Base-by-base conservation (phyloP, 2,113 vertebrate species). In the Stictonetta naevosa region DNA sequence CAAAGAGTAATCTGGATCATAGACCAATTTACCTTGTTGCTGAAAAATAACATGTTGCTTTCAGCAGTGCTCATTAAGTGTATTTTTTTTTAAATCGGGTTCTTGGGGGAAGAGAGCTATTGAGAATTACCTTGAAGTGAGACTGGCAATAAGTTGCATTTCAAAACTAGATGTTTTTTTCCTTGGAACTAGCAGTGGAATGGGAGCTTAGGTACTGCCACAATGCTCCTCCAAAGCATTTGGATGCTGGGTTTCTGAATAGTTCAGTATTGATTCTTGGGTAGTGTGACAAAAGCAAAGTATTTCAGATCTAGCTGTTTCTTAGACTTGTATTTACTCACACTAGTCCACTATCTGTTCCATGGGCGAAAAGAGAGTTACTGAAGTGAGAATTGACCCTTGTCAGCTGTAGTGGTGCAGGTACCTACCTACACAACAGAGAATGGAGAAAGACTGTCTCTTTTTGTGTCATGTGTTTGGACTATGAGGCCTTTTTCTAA, bases 221-320 rank as follows among this genome's bases (percentile, higher is more conserved):
- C 58, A 89, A 58, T 79, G 82, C 48, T 84, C 31, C 38, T 90
- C 72, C 72, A 86, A 93, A 93, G 79, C 50, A 40, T 83, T 78
- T 88, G 60, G 50, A 71, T 89, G 52, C 46, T 80, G 72, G 38
- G 58, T 87, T 87, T 92, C 77, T 36, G 40, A 44, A 58, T 22
- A 55, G 38, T 91, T 92, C 19, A 60, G 48, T 75, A 50, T 78
- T 8, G 6, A 77, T 77, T 92, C 83, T 72, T 59, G 60, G 34
- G 21, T 72, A 88, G 48, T 56, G 40, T n/a, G 73, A 67, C 71
- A 88, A 93, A 96, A 96, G 77, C 33, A 88, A 81, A 88, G 71
- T 78, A 92, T 84, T 84, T 92, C 86, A 92, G 69, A 92, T 75
- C 8, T 74, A 33, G 12, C 56, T 88, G 71, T 85, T 92, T 84